phyloP scores from a whole-genome alignment of 2,113 vertebrate species.

The Mesembrinibis cayennensis region DNA sequence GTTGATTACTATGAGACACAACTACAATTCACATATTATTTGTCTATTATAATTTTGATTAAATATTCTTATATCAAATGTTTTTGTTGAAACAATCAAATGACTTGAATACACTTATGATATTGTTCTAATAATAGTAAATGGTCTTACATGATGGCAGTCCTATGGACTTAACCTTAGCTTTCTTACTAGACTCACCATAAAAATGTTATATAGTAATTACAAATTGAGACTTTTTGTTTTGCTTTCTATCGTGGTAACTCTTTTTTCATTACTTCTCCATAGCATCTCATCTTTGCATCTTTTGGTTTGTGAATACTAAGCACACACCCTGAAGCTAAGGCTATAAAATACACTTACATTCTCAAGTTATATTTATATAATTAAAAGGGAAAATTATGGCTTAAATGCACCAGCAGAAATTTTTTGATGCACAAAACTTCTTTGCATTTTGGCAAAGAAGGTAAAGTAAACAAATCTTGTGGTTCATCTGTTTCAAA shows the following conservation, averaged over 20 bases:
- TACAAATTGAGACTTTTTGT: background rate
- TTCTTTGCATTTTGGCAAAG: background rate
- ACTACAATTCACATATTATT: background rate
- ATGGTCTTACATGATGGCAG: background rate
- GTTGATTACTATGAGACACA: background rate
- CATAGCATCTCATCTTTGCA: background rate
- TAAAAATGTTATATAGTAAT: background rate
- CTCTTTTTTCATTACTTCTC: background rate
- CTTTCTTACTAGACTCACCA: background rate
- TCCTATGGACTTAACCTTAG: background rate
- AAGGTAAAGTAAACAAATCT: background rate
- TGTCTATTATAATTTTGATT: conserved; percentile 5
- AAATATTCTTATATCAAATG: background rate
- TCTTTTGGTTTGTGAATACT: background rate
- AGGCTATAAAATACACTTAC: background rate
- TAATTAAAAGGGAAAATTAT: background rate
- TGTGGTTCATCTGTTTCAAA: background rate
- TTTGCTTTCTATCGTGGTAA: background rate
- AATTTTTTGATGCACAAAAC: background rate
- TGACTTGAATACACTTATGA: background rate
- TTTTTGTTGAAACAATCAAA: conserved; percentile 7
- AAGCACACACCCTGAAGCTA: background rate
- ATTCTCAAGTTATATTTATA: background rate
- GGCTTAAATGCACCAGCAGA: background rate
- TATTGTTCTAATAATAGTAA: background rate